A percentile compares a stretch with the other conserved stretches of the same genome.
Conservation (phyloP, 2,888 invertebrate species). For the Petrophora chlorosata region DNA sequence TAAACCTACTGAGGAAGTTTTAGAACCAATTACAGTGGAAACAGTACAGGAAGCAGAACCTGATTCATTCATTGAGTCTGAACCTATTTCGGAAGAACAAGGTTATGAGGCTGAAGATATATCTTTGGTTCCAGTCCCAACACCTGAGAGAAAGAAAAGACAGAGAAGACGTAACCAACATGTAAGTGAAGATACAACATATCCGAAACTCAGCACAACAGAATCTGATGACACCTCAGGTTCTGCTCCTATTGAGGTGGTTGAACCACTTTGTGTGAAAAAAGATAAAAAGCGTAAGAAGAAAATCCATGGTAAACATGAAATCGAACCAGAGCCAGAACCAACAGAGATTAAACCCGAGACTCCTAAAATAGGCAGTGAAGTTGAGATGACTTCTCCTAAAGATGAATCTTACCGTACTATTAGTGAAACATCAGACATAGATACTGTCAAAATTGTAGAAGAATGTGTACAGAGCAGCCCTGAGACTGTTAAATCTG, state of each 20-base stretch:
- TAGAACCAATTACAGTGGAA: constrained; percentile 38
- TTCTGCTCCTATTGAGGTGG: constrained; percentile 56
- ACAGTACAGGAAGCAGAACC: constrained; percentile 54
- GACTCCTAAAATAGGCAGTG: constrained; percentile 76
- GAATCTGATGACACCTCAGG: constrained; percentile 67
- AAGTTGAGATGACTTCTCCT: constrained; percentile 78
- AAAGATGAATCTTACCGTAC: constrained; percentile 84
- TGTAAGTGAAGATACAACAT: constrained; percentile 70
- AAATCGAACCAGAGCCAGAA: constrained; percentile 41
- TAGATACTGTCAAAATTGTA: constrained; percentile 85
- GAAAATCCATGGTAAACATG: constrained; percentile 65
- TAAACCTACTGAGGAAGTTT: constrained; percentile 57
- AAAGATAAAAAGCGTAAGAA: constrained; percentile 79
- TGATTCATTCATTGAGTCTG: constrained; percentile 71
- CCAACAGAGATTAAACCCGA: constrained; percentile 55
- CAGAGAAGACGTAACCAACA: constrained; percentile 71
- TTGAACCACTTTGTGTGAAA: constrained; percentile 49
- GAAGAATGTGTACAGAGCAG: constrained; percentile 85
- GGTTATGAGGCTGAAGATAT: constrained; percentile 90
- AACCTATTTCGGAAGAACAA: constrained; percentile 77
- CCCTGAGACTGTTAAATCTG: constrained; percentile 68
- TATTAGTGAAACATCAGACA: constrained; percentile 83
- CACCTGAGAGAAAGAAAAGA: constrained; percentile 77
- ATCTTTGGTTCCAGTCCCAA: constrained; percentile 66
- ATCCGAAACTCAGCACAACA: constrained; percentile 67